Percentiles rank a stretch among this genome's conserved stretches.
phyloP scores from a whole-genome alignment of 2,888 invertebrate species.

The Dastarcus helophoroides region DNA sequence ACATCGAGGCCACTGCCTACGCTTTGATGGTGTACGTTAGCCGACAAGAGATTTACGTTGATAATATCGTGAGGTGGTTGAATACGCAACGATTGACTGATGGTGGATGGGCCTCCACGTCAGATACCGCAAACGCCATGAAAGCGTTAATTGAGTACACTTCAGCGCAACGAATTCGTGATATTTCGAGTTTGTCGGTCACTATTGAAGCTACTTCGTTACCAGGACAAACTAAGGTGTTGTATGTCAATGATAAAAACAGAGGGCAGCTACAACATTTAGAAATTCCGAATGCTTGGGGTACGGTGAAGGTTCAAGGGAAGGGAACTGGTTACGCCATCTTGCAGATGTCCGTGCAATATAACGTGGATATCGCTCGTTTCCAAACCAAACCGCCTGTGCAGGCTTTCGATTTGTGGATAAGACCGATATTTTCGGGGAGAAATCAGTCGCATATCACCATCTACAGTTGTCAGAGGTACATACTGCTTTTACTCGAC shows the following conservation, averaged over 20 bases:
- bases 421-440: constrained; percentile 68
- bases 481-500: constrained; percentile 17
- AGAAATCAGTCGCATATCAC: constrained; percentile 89
- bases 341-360: constrained; percentile 85
- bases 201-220: constrained; percentile 78
- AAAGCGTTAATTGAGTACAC: constrained; percentile 86
- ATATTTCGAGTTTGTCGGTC: constrained; percentile 63
- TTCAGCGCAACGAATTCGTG: constrained; percentile 69
- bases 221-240: constrained; percentile 46
- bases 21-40: constrained; percentile 82
- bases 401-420: constrained; percentile 64
- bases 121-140: constrained; percentile 79
- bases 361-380: constrained; percentile 74
- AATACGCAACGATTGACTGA: constrained; percentile 78
- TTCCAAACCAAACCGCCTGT: constrained; percentile 79
- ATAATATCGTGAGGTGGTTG: constrained; percentile 83
- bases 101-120: constrained; percentile 45
- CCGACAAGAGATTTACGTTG: constrained; percentile 67
- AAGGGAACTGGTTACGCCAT: constrained; percentile 91
- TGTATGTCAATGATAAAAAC: constrained; percentile 65
- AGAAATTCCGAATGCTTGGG: constrained; percentile 86
- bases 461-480: constrained; percentile 80
- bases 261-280: constrained; percentile 67
- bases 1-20: constrained; percentile 88
- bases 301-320: constrained; percentile 84